Base-by-base conservation (phyloP, 1,140 invertebrate genomes). In the Amyelois transitella region DNA sequence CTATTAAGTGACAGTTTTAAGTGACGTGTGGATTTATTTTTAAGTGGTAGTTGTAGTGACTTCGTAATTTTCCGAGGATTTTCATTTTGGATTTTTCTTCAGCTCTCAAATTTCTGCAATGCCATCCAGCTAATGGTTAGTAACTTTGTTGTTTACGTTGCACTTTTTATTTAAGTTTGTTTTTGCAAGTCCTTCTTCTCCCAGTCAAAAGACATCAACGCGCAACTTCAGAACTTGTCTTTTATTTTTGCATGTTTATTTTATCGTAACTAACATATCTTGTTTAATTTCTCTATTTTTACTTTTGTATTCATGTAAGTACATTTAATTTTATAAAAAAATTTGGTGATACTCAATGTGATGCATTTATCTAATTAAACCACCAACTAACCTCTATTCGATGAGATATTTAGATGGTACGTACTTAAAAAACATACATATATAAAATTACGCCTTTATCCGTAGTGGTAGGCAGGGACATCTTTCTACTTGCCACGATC, bases 201-300 rank as follows among this genome's bases (percentile, higher is more conserved):
- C 63, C 66, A 51, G 48, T 65, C 52, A 84, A 86, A 84, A 86
- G 83, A 86, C 79, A 71, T 86, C 83, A 86, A 86, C 83, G 83
- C 79, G 83, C 72, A 43, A 68, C 69, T 73, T 60, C 25, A 17
- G 45, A 17, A 22, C 18, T 32, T 6, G 12, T 32, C 28, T 32
- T 6, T 10, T 32, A 6, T 32, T 10, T 6, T 32, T 32, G 4
- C 28, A 32, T 32, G 7, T 32, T 32, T 10, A 10, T 6, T 12
- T 32, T 32, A 10, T 10, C 7, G 12, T 10, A 6, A 32, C 28
- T 32, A 12, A 6, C 4, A 10, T 6, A 32, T 12, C 28, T 32
- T 32, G 28, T 10, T 6, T 12, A 10, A 32, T 32, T 32, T 32
- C n/a, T n/a, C n/a, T n/a, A n/a, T n/a, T n/a, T n/a, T n/a, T n/a